Percentiles rank a stretch among this genome's conserved stretches.
Evolutionary conservation across 2,888 invertebrate species (phyloP).

Genomic region (Machimus rusticus): DNA sequence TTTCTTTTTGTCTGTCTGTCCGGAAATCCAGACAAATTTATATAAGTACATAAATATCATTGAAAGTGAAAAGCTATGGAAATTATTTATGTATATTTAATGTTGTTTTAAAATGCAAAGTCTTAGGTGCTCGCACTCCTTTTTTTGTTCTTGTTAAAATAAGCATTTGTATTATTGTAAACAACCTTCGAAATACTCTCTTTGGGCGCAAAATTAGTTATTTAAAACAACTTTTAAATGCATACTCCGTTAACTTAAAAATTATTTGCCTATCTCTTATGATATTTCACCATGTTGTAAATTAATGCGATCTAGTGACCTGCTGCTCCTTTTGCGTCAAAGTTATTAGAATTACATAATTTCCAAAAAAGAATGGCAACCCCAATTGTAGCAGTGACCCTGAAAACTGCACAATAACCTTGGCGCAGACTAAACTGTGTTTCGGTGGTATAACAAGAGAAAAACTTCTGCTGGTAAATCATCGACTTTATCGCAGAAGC

Average conservation of each 20-base stretch:
- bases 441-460: not conserved
- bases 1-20: too few relatives aligned
- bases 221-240: too few relatives aligned
- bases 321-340: not conserved
- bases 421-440: not conserved
- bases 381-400: not conserved
- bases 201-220: not conserved
- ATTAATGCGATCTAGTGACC: not conserved
- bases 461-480: not conserved
- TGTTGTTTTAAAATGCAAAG: too few relatives aligned
- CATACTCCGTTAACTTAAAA: not conserved
- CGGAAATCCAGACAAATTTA: too few relatives aligned
- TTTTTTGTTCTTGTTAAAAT: too few relatives aligned
- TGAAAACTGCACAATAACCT: not conserved
- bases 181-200: not conserved
- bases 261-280: not conserved
- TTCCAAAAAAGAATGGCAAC: not conserved
- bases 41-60: not conserved
- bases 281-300: not conserved
- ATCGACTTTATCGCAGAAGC: not conserved
- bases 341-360: not conserved
- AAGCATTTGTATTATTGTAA: not conserved
- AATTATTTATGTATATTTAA: too few relatives aligned
- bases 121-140: too few relatives aligned
- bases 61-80: not conserved